Base-by-base conservation (phyloP, 2,888 invertebrate genomes). In the Mythimna pallens region DNA sequence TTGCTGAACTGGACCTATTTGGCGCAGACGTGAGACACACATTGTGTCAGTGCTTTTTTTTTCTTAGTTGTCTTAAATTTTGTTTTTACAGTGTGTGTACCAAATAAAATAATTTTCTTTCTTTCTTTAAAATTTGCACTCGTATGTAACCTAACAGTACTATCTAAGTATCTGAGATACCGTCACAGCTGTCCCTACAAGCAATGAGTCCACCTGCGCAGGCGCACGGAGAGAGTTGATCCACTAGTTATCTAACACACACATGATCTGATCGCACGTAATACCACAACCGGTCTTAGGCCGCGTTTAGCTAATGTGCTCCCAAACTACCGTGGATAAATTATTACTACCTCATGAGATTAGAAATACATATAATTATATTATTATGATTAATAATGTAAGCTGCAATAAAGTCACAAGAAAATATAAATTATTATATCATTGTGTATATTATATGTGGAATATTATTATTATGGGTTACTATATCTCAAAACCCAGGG, bases 181-280 rank as follows among this genome's bases (percentile, higher is more conserved):
- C 40, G 25, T 5, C 20, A 50, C 68, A 70, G 22, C 52, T 57
- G 77, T 67, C 77, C 81, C 81, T 81, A 75, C 59, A 69, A 75
- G 64, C 43, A 75, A 66, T 70, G 50, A 50, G 65, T 57, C 17
- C 58, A 76, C 58, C 59, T 76, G 84, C 67, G 61, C 65, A 0
- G 3, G 70, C 64, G 84, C 78, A 65, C 17, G 52, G 80, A 47
- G 80, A 81, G 84, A 81, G 80, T 81, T 70, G 78, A 70, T 84
- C 67, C 36, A 58, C 76, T 25, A 52, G 64, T 81, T 81, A 76
- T 67, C 50, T 68, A 81, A 81, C 62, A 63, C 61, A 59, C 30
- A 65, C 76, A 59, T 83, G 70, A 67, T 70, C 67, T 34, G 50
- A 72, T 65, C 67, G 67, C 52, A 70, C 76, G 84, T 76, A 84